Evolutionary conservation across 2,888 invertebrate genomes (phyloP).

Genomic region (Cerastis rubricosa): DNA sequence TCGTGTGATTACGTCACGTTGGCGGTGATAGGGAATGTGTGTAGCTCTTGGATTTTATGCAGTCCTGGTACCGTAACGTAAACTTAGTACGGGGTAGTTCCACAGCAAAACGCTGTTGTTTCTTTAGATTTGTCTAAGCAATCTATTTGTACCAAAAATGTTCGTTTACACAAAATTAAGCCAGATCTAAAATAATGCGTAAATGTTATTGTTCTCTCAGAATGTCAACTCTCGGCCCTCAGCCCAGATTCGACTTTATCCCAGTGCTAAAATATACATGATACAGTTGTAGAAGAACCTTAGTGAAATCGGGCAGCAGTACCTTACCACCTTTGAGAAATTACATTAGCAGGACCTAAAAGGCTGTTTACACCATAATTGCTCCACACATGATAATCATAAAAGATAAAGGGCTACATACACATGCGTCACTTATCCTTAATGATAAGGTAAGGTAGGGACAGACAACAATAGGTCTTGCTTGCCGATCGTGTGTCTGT

Average conservation of each 20-base stretch:
- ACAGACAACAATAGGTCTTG: conserved; percentile 49
- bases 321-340: conserved; percentile 26
- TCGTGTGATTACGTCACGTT: conserved; percentile 53
- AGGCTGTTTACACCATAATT: conserved; percentile 49
- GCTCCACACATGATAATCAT: conserved; percentile 59
- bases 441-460: conserved; percentile 47
- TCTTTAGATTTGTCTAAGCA: not conserved
- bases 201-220: not conserved
- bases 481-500: conserved; percentile 20
- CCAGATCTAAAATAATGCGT: not conserved
- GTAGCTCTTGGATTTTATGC: conserved; percentile 45
- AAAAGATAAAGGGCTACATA: conserved; percentile 60
- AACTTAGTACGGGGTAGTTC: not conserved
- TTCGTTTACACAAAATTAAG: not conserved
- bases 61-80: conserved; percentile 31
- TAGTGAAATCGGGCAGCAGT: not conserved
- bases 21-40: conserved; percentile 55
- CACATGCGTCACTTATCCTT: conserved; percentile 52
- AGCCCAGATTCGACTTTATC: not conserved
- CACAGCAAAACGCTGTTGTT: not conserved
- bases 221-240: not conserved
- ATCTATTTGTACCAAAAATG: not conserved
- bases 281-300: not conserved
- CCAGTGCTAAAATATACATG: not conserved
- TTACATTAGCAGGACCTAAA: conserved; percentile 47